A percentile compares a stretch with the other conserved stretches of the same genome.
phyloP scores from a whole-genome alignment of 2,888 invertebrate species.

The Sphaerophoria taeniata region DNA sequence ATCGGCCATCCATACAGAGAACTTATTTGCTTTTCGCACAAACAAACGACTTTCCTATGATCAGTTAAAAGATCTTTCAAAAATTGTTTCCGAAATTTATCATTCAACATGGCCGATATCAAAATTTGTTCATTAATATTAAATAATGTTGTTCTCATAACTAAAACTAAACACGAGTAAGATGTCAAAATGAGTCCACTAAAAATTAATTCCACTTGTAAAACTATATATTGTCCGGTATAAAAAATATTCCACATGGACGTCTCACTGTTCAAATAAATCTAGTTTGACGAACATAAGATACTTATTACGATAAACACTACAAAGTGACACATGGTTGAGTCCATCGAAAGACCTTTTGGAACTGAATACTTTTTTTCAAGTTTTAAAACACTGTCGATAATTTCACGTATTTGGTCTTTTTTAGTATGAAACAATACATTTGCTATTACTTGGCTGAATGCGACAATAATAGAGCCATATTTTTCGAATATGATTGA shows the following conservation, averaged over 20 bases:
- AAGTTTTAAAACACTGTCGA: not conserved
- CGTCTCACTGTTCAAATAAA: not conserved
- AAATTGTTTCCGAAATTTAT: not conserved
- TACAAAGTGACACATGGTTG: not conserved
- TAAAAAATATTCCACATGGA: not conserved
- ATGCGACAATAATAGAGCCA: no score
- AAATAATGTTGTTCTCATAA: not conserved
- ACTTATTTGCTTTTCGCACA: constrained; percentile 17
- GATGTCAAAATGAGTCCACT: constrained; percentile 1
- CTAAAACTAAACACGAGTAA: not conserved
- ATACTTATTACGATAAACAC: not conserved
- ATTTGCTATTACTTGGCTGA: no score
- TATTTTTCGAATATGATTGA: no score
- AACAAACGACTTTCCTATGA: not conserved
- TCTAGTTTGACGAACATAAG: not conserved
- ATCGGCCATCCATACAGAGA: not conserved
- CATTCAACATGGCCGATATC: not conserved
- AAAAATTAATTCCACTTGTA: not conserved
- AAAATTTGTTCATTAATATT: not conserved
- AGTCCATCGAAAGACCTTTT: not conserved
- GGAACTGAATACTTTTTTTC: not conserved
- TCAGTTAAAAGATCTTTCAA: not conserved
- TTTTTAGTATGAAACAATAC: not conserved
- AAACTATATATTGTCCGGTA: not conserved
- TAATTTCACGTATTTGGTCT: not conserved